Conservation (phyloP, 2,888 invertebrate species). For the Oscheius sp. region DNA sequence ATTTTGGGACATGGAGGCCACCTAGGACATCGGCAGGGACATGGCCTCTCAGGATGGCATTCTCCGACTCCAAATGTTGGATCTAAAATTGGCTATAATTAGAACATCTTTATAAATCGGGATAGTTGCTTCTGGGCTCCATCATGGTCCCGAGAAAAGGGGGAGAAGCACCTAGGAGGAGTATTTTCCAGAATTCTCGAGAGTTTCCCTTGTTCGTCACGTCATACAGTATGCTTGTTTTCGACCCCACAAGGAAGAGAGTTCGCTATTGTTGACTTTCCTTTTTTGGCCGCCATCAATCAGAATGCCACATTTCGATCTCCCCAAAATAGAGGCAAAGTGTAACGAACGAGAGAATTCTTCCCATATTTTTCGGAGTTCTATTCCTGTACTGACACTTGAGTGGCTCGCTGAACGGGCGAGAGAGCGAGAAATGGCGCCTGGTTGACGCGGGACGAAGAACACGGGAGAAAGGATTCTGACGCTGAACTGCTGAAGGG, state of each 20-base stretch:
- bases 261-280: not conserved
- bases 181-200: not conserved
- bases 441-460: too few relatives aligned
- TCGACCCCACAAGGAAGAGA: not conserved
- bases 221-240: not conserved
- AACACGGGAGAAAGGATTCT: too few relatives aligned
- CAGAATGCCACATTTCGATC: not conserved
- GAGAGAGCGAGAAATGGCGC: too few relatives aligned
- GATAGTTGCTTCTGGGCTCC: too few relatives aligned
- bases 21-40: constrained; percentile 87
- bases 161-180: not conserved
- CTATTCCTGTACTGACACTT: too few relatives aligned
- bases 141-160: not conserved
- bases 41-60: constrained; percentile 86
- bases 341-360: too few relatives aligned
- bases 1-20: constrained; percentile 77
- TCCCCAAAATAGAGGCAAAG: too few relatives aligned
- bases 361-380: too few relatives aligned
- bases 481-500: too few relatives aligned
- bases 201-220: not conserved
- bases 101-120: too few relatives aligned
- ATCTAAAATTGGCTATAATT: constrained; percentile 49
- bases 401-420: too few relatives aligned
- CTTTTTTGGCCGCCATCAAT: not conserved
- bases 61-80: constrained; percentile 86